These are phyloP conservation scores for Metopolophium dirhodum DNA, from an alignment of 1,140 invertebrate genomes.

Conservation along the genomic window DNA sequence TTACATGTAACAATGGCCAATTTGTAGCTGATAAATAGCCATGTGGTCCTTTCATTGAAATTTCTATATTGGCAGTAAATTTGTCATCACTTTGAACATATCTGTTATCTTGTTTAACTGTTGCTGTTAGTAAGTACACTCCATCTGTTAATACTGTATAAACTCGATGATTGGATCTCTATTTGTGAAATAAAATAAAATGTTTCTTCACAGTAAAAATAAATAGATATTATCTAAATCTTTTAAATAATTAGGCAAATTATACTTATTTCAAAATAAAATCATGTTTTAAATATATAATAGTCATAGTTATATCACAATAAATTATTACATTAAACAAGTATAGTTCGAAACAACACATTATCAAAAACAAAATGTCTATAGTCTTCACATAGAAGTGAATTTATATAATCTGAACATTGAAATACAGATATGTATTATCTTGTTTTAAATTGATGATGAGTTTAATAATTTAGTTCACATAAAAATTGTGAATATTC, in stretches of 20 bases:
- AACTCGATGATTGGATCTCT: slow-evolving; percentile 62
- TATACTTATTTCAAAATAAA: not conserved
- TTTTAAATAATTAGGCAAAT: too few relatives aligned
- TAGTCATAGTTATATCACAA: too few relatives aligned
- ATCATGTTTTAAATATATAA: not conserved
- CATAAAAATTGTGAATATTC: too few relatives aligned
- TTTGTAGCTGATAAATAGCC: slow-evolving; percentile 79
- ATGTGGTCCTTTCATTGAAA: slow-evolving; percentile 72
- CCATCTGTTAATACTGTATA: slow-evolving; percentile 66
- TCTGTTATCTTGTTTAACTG: slow-evolving; percentile 60
- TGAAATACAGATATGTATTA: too few relatives aligned
- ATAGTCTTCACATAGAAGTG: too few relatives aligned
- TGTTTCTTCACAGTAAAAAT: not conserved
- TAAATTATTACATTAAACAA: too few relatives aligned
- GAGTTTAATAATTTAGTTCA: too few relatives aligned
- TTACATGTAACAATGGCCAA: slow-evolving; percentile 74
- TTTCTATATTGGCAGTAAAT: slow-evolving; percentile 67
- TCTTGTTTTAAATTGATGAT: too few relatives aligned
- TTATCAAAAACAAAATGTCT: too few relatives aligned
- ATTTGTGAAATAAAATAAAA: not conserved
- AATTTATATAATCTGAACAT: too few relatives aligned
- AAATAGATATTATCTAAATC: too few relatives aligned
- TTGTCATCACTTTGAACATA: slow-evolving; percentile 33
- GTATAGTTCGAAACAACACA: too few relatives aligned
- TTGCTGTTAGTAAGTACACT: slow-evolving; percentile 66